Conservation (phyloP, 2,797 vertebrate species). For the Channa striata region DNA sequence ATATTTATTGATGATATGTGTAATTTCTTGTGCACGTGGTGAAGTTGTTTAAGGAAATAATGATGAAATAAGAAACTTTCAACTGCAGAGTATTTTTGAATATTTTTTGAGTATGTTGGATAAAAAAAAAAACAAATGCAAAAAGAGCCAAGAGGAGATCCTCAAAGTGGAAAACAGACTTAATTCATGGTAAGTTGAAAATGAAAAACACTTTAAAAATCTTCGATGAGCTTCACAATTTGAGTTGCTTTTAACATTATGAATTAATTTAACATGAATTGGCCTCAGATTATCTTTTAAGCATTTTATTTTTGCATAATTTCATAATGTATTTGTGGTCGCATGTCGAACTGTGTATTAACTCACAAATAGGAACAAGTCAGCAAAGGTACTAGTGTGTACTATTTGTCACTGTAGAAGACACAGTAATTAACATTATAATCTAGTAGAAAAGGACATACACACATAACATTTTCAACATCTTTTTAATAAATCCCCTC, state of each 20-base stretch:
- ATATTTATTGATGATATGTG: slow-evolving; percentile 80
- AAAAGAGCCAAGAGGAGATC: slow-evolving; percentile 24
- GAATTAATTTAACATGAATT: slow-evolving; percentile 11
- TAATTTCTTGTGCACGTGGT: slow-evolving; percentile 56
- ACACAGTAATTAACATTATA: too few relatives aligned
- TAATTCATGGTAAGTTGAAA: slow-evolving; percentile 15
- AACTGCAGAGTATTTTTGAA: slow-evolving; percentile 19
- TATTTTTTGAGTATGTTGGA: too few relatives aligned
- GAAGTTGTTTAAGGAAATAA: slow-evolving; percentile 51
- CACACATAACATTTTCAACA: slow-evolving; percentile 4
- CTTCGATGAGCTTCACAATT: neutral
- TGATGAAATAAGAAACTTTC: slow-evolving; percentile 51
- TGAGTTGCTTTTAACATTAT: neutral
- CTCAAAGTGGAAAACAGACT: slow-evolving; percentile 32
- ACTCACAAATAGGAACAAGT: slow-evolving; percentile 13
- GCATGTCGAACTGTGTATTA: neutral
- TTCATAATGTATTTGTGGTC: neutral
- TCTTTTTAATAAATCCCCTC: slow-evolving; percentile 11
- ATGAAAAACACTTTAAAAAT: slow-evolving; percentile 23
- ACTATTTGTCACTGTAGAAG: too few relatives aligned
- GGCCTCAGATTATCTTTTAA: neutral
- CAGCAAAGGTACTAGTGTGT: neutral
- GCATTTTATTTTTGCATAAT: neutral
- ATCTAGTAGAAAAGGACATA: too few relatives aligned
- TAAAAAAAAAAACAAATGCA: neutral